These are phyloP conservation scores for Nettapus auritus DNA, from an alignment of 2,113 vertebrate genomes.

Conservation along the genomic window DNA sequence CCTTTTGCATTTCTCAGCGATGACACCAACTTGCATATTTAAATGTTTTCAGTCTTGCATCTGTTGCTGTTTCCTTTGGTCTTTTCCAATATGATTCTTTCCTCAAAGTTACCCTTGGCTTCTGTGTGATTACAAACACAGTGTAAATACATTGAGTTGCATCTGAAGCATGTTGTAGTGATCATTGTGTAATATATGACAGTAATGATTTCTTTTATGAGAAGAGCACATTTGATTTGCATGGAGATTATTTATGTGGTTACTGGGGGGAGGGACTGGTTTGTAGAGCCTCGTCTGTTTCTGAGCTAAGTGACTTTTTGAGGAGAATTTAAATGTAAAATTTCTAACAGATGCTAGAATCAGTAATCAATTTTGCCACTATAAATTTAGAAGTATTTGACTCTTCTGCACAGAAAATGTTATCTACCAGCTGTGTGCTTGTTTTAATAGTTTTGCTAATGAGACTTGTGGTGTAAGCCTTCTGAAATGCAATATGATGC, in stretches of 20 bases:
- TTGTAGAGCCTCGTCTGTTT: neutral
- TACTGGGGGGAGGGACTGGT: neutral
- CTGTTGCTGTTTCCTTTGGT: neutral
- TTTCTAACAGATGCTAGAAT: constrained; percentile 54
- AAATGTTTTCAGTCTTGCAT: neutral
- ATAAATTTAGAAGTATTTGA: constrained; percentile 52
- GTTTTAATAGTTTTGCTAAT: constrained; percentile 53
- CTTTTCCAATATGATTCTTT: neutral
- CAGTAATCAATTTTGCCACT: constrained; percentile 57
- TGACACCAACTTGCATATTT: neutral
- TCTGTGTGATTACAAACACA: neutral
- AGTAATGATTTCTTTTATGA: neutral
- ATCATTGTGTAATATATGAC: neutral
- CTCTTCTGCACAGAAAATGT: constrained; percentile 12
- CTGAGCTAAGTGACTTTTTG: constrained; percentile 24
- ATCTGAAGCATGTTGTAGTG: neutral
- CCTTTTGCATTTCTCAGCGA: neutral
- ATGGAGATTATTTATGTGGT: neutral
- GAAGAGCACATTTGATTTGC: neutral
- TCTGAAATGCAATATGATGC: neutral
- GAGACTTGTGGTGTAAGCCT: constrained; percentile 30
- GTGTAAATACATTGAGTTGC: neutral
- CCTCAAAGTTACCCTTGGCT: neutral
- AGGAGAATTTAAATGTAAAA: constrained; percentile 57
- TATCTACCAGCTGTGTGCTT: constrained; percentile 48